phyloP scores from a whole-genome alignment of 2,797 vertebrate genomes.

The Peromyscus eremicus region DNA sequence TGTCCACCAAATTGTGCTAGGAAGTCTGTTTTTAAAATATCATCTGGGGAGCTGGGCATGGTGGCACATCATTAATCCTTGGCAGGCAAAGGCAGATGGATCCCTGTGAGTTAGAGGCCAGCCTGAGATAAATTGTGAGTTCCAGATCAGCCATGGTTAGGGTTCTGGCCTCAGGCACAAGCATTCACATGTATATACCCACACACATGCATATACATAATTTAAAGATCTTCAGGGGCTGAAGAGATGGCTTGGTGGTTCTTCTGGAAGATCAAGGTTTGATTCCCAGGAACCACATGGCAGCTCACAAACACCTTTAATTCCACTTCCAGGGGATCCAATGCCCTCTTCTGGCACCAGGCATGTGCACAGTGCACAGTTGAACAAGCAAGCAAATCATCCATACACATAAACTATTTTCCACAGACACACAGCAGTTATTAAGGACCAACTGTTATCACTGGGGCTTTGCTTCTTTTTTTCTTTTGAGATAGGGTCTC shows the following conservation, averaged over 20 bases:
- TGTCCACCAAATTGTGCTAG: not conserved
- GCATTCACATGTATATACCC: not conserved
- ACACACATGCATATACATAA: not conserved
- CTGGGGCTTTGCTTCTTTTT: not conserved
- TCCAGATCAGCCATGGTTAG: not conserved
- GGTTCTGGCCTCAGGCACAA: not conserved
- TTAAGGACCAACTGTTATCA: not conserved
- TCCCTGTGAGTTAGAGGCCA: not conserved
- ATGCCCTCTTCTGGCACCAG: not conserved
- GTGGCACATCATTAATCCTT: not conserved
- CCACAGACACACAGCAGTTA: not conserved
- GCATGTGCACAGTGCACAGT: not conserved
- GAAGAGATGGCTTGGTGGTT: not conserved
- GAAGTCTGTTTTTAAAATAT: not conserved
- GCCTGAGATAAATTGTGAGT: not conserved
- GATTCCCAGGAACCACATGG: no score
- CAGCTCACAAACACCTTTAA: not conserved
- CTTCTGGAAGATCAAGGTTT: not conserved
- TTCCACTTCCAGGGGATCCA: not conserved
- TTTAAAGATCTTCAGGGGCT: not conserved
- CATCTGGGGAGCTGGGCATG: not conserved
- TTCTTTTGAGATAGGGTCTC: not conserved
- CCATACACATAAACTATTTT: not conserved
- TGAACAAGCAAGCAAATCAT: not conserved
- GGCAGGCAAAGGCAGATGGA: not conserved